Conservation (phyloP, 1,140 invertebrate species). For the Drosophila orena region DNA sequence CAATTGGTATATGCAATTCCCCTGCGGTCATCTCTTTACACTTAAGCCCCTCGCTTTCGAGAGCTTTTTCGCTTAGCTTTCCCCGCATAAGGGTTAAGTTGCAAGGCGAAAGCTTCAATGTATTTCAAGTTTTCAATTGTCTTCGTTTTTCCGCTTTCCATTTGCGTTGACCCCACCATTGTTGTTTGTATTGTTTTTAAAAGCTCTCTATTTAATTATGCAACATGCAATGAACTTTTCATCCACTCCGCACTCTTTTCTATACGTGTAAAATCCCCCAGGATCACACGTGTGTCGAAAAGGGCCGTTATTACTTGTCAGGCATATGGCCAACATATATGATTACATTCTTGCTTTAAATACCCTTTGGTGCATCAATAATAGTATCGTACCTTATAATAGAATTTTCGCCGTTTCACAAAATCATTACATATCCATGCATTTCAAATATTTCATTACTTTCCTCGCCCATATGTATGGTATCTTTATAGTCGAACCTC, state of each 20-base stretch:
- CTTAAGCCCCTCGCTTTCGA: slow-evolving; percentile 3
- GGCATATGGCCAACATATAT: neutral
- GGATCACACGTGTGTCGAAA: slow-evolving; percentile 5
- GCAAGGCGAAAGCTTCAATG: slow-evolving; percentile 39
- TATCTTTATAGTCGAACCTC: neutral
- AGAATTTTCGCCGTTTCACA: neutral
- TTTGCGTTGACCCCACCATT: slow-evolving; percentile 9
- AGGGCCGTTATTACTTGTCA: neutral
- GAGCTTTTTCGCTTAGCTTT: slow-evolving; percentile 15
- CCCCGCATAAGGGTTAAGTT: slow-evolving; percentile 4
- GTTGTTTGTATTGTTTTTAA: slow-evolving; percentile 10
- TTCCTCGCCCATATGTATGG: neutral
- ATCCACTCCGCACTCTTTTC: slow-evolving; percentile 5
- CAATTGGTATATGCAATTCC: slow-evolving; percentile 27
- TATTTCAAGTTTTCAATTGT: slow-evolving; percentile 51
- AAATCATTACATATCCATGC: neutral
- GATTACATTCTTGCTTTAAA: neutral
- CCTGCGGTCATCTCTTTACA: neutral
- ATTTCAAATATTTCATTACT: neutral
- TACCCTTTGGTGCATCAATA: neutral
- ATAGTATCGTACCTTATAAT: neutral
- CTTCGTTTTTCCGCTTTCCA: slow-evolving; percentile 21
- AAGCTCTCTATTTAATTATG: slow-evolving; percentile 70
- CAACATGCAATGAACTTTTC: slow-evolving; percentile 59
- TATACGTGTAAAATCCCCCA: neutral